phyloP scores from a whole-genome alignment of 2,888 invertebrate genomes.

The Colostygia pectinataria region DNA sequence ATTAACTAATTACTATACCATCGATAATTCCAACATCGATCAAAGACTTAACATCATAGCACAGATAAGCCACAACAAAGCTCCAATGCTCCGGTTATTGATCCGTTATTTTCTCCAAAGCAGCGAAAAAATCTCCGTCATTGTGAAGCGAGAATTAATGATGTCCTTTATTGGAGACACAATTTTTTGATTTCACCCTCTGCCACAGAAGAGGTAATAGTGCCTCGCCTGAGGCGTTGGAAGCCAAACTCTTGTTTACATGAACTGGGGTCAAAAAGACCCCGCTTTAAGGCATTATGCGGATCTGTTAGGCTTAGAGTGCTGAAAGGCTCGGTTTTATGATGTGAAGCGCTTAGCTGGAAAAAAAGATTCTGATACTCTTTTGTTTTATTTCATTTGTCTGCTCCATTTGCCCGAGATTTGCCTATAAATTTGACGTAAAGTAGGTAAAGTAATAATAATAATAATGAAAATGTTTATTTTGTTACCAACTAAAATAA shows the following conservation, averaged over 20 bases:
- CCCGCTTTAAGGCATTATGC: conserved; percentile 65
- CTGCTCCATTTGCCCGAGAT: not conserved
- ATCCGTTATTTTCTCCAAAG: conserved; percentile 55
- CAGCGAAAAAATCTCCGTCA: conserved; percentile 54
- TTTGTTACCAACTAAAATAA: too few species aligned
- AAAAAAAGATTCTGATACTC: conserved; percentile 24
- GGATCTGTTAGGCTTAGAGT: conserved; percentile 57
- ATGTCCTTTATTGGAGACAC: conserved; percentile 84
- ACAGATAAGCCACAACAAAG: conserved; percentile 43
- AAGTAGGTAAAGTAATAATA: too few species aligned
- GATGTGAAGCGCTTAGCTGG: conserved; percentile 32
- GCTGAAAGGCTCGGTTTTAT: conserved; percentile 37
- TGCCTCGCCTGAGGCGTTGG: conserved; percentile 46
- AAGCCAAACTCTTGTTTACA: conserved; percentile 76
- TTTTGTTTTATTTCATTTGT: conserved; percentile 13
- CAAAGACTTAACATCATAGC: conserved; percentile 24
- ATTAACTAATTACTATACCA: too few species aligned
- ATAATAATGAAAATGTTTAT: too few species aligned
- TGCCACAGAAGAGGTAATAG: conserved; percentile 31
- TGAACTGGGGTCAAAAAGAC: conserved; percentile 62
- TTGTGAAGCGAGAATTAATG: conserved; percentile 83
- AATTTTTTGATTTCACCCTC: conserved; percentile 36
- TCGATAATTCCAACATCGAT: conserved; percentile 29
- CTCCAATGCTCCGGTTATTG: conserved; percentile 52
- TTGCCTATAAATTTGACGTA: too few species aligned